Base-by-base conservation (phyloP, 1,140 invertebrate species). In the Bombus sylvicola region DNA sequence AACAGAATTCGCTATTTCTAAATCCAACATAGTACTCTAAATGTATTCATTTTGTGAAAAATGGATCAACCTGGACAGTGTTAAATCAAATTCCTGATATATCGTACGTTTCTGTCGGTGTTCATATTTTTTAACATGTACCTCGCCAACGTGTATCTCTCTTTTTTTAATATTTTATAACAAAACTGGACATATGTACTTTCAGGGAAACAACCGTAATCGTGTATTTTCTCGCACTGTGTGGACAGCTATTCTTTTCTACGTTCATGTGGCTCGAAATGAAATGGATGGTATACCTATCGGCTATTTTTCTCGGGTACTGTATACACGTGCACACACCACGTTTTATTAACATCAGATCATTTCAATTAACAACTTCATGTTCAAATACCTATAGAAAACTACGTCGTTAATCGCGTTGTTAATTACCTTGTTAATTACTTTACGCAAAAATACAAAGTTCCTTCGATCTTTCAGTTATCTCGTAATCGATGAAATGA, bases 231-330 rank as follows among this genome's bases (percentile, higher is more conserved):
- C 39, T 87, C 13, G 22, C 84, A 13, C 37, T 89, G 0, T 73
- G 71, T 53, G 72, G 84, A 25, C 80, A 87, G n/a, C 57, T 89
- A 72, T 25, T 87, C 62, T 89, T 89, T 34, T 77, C 88, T 0
- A 18, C 68, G 4, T 83, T 53, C 43, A 89, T 22, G 15, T 80
- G 8, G 41, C 2, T 87, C 18, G 84, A 82, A 31, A 89, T 94
- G 13, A 96, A 97, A 43, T 96, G 95, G 95, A 93, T 97, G 39
- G 95, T 97, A 0, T 97, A 97, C 90, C 68, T 96, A 18, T 95
- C 96, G n/a, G 95, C 96, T 12, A 94, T 95, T n/a, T 89, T 96
- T 57, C 93, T 96, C 5, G 96, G 96, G 96, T 96, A 93, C 93
- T 43, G 31, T 79, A 81, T 68, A 41, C 22, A 34, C 71, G 39